These are phyloP conservation scores for Recurvirostra avosetta DNA, from an alignment of 2,113 vertebrate genomes.

Conservation along the genomic window DNA sequence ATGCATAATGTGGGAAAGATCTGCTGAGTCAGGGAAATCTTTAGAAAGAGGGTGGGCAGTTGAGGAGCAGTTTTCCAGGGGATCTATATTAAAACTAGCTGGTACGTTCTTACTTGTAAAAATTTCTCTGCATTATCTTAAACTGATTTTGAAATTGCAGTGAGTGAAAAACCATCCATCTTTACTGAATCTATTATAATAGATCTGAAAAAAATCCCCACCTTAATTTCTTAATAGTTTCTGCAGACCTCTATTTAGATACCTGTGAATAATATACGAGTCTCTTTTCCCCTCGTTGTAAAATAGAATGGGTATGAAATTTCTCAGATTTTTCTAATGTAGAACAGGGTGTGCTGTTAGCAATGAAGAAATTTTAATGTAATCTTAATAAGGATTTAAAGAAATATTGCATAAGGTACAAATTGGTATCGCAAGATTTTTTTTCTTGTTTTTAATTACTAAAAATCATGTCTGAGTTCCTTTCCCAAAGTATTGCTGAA, in stretches of 20 bases:
- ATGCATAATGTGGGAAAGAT: neutral
- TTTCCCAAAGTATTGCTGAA: neutral
- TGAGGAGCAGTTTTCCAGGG: neutral
- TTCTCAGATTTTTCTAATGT: neutral
- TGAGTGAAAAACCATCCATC: neutral
- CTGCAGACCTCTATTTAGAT: neutral
- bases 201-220: neutral
- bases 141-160: neutral
- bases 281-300: neutral
- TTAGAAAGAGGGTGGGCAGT: neutral
- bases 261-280: neutral
- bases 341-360: neutral
- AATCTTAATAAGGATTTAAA: neutral
- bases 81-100: neutral
- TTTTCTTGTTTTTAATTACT: neutral
- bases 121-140: neutral
- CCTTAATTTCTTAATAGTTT: neutral
- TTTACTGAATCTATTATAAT: neutral
- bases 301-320: neutral
- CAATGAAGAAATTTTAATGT: neutral
- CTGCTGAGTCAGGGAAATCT: neutral
- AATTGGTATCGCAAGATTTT: neutral
- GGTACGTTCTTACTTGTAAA: neutral
- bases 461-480: neutral
- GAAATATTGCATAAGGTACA: neutral